Conservation (phyloP, 1,140 invertebrate species). For the Paracyclopina nana region DNA sequence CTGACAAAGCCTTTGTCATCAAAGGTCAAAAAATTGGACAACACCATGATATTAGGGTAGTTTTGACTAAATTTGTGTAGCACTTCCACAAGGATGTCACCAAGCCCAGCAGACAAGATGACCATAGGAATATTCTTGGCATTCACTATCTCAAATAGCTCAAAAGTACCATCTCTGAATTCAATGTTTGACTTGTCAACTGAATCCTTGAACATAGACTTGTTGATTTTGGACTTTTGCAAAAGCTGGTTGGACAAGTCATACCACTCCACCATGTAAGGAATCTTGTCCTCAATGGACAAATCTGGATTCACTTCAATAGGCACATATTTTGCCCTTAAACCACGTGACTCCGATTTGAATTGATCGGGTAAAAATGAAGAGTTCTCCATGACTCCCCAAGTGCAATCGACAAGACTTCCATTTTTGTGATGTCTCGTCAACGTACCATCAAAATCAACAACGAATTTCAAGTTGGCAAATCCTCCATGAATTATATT, state of each 20-base stretch:
- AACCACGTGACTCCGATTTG: slow-evolving; percentile 31
- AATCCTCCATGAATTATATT: slow-evolving; percentile 15
- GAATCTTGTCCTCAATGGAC: slow-evolving; percentile 46
- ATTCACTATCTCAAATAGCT: slow-evolving; percentile 46
- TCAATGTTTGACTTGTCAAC: slow-evolving; percentile 27
- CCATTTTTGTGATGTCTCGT: slow-evolving; percentile 49
- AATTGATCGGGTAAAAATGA: slow-evolving; percentile 41
- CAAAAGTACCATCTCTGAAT: slow-evolving; percentile 45
- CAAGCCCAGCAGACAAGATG: slow-evolving; percentile 83
- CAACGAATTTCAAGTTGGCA: slow-evolving; percentile 42
- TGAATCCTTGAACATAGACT: slow-evolving; percentile 36
- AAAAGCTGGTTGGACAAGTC: slow-evolving; percentile 38
- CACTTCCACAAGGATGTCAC: slow-evolving; percentile 55
- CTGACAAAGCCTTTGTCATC: slow-evolving; percentile 32
- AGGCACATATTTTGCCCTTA: slow-evolving; percentile 51
- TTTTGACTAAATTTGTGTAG: slow-evolving; percentile 45
- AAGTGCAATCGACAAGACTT: slow-evolving; percentile 32
- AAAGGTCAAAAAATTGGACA: slow-evolving; percentile 75
- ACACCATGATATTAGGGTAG: slow-evolving; percentile 57
- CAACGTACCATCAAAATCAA: slow-evolving; percentile 62
- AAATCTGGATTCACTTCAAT: slow-evolving; percentile 65
- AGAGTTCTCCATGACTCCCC: slow-evolving; percentile 50
- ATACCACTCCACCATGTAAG: slow-evolving; percentile 78
- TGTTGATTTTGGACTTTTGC: slow-evolving; percentile 38
- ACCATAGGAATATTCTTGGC: slow-evolving; percentile 51